phyloP scores from a whole-genome alignment of 2,113 vertebrate genomes.

The Carassius gibelio region DNA sequence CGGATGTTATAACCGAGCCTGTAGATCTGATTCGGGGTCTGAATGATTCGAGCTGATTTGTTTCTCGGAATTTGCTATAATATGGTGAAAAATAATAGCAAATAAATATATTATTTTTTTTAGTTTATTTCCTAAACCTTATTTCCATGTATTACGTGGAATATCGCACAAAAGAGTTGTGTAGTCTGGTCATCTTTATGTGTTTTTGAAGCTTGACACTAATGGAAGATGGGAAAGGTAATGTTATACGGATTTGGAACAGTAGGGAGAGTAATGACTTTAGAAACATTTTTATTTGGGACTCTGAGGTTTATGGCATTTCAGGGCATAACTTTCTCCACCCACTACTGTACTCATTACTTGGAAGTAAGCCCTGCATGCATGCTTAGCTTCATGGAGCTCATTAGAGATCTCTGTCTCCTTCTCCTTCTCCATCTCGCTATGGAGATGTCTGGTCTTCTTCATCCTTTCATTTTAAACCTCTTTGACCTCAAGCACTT shows the following conservation, averaged over 20 bases:
- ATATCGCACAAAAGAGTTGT: neutral
- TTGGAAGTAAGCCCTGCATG: neutral
- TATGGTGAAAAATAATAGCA: neutral
- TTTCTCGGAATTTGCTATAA: neutral
- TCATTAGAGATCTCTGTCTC: neutral
- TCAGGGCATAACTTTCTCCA: neutral
- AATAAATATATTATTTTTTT: neutral
- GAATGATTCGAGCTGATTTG: neutral
- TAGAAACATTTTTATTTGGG: neutral
- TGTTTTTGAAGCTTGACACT: neutral
- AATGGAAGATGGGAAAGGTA: neutral
- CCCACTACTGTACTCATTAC: conserved; percentile 9
- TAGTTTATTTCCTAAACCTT: neutral
- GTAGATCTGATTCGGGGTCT: neutral
- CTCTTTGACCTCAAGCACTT: neutral
- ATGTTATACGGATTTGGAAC: neutral
- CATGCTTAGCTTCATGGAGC: neutral
- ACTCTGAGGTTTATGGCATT: neutral
- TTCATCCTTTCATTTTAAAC: neutral
- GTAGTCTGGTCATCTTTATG: neutral
- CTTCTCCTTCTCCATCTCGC: neutral
- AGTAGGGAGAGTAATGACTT: neutral
- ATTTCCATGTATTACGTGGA: neutral
- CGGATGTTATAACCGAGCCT: neutral
- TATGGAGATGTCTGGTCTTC: neutral